Evolutionary conservation across 1,140 invertebrate genomes (phyloP).

Genomic region (Heliconius hewitsoni): DNA sequence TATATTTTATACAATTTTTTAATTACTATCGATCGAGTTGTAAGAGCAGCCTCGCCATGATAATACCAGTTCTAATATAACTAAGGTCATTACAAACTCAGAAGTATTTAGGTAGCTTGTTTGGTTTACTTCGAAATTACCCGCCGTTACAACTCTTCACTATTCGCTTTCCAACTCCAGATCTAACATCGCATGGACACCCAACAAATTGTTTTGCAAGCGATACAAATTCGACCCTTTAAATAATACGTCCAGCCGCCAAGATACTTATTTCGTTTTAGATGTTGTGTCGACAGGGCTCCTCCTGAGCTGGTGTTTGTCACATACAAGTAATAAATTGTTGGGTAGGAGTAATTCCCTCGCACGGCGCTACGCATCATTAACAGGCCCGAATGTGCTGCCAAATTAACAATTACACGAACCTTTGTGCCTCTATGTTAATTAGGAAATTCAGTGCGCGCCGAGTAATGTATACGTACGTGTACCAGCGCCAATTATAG

Average conservation of each 20-base stretch:
- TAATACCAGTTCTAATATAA: conserved; percentile 1
- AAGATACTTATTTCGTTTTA: conserved; percentile 21
- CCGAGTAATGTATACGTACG: conserved; percentile 5
- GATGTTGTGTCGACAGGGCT: conserved; percentile 19
- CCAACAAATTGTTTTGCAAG: conserved; percentile 67
- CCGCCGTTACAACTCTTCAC: conserved; percentile 38
- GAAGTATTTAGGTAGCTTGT: conserved; percentile 35
- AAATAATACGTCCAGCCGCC: conserved; percentile 60
- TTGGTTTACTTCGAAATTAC: conserved; percentile 40
- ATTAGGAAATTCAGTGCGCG: conserved; percentile 66
- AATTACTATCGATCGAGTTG: background rate
- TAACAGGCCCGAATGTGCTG: conserved; percentile 68
- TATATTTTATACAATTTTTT: too few relatives aligned
- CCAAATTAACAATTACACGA: conserved; percentile 78
- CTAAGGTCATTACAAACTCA: conserved; percentile 26
- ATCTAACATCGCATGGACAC: conserved; percentile 46
- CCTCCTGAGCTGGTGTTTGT: conserved; percentile 48
- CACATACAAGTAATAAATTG: conserved; percentile 75
- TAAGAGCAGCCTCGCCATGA: background rate
- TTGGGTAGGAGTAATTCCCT: conserved; percentile 62
- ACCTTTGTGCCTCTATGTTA: conserved; percentile 70
- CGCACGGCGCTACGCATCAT: conserved; percentile 68
- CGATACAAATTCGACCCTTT: conserved; percentile 65
- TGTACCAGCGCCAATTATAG: conserved; percentile 43
- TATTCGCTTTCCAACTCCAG: conserved; percentile 47